These are phyloP conservation scores for Cepphus grylle DNA, from an alignment of 2,113 vertebrate genomes.

Conservation along the genomic window DNA sequence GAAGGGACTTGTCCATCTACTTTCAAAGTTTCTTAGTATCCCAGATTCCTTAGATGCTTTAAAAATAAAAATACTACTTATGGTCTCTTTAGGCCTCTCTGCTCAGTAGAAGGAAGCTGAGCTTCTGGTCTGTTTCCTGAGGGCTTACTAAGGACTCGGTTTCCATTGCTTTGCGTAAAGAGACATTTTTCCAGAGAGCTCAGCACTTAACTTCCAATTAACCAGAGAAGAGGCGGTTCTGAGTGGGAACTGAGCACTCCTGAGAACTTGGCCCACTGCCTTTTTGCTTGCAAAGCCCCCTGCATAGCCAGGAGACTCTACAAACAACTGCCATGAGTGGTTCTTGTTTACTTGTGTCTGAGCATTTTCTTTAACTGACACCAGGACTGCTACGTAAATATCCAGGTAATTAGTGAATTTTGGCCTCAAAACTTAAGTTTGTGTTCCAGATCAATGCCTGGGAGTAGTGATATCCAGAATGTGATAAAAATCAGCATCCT, in stretches of 20 bases:
- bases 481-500: not conserved
- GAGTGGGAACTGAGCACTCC: not conserved
- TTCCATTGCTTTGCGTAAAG: not conserved
- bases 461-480: not conserved
- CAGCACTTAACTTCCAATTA: not conserved
- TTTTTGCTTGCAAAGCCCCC: not conserved
- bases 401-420: not conserved
- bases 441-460: not conserved
- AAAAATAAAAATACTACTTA: not conserved
- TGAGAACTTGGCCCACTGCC: not conserved
- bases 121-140: not conserved
- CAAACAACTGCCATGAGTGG: not conserved
- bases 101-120: not conserved
- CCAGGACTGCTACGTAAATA: not conserved
- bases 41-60: not conserved
- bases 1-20: not conserved
- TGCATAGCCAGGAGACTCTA: not conserved
- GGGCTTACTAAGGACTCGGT: not conserved
- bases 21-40: not conserved
- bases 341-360: not conserved
- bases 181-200: not conserved
- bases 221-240: not conserved
- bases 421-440: not conserved
- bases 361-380: not conserved
- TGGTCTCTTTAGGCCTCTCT: not conserved